A percentile compares a stretch with the other conserved stretches of the same genome.
phyloP scores from a whole-genome alignment of 2,113 vertebrate genomes.

The Apteryx mantelli region DNA sequence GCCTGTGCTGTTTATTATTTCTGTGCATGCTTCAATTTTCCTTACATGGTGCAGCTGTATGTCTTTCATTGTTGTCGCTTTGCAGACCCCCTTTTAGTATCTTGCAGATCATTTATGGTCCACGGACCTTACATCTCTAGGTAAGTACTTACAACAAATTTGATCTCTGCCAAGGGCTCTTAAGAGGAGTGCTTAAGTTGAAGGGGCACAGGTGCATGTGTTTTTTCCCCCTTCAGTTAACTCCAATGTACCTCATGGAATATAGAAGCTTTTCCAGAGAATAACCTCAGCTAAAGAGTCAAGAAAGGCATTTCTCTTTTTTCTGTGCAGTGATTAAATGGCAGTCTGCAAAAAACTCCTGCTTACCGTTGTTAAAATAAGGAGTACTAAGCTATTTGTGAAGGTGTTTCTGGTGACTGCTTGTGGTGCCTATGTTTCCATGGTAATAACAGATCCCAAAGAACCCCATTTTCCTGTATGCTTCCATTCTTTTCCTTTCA shows the following conservation, averaged over 20 bases:
- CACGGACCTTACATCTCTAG: neutral
- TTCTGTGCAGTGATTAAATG: neutral
- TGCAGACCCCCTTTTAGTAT: neutral
- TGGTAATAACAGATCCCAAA: neutral
- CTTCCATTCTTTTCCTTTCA: neutral
- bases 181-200: neutral
- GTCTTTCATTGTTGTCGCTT: neutral
- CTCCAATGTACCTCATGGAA: neutral
- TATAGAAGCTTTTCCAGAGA: neutral
- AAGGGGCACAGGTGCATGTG: rapidly evolving
- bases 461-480: neutral
- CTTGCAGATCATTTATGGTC: neutral
- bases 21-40: neutral
- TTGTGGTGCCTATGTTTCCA: neutral
- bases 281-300: neutral
- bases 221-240: neutral
- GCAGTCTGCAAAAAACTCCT: neutral
- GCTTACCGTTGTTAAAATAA: neutral
- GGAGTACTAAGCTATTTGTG: neutral
- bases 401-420: neutral
- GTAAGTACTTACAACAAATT: neutral
- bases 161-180: neutral
- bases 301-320: neutral
- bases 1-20: neutral
- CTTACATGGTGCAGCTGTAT: neutral